These are phyloP conservation scores for Eretmochelys imbricata DNA, from an alignment of 2,113 vertebrate species.

Conservation along the genomic window DNA sequence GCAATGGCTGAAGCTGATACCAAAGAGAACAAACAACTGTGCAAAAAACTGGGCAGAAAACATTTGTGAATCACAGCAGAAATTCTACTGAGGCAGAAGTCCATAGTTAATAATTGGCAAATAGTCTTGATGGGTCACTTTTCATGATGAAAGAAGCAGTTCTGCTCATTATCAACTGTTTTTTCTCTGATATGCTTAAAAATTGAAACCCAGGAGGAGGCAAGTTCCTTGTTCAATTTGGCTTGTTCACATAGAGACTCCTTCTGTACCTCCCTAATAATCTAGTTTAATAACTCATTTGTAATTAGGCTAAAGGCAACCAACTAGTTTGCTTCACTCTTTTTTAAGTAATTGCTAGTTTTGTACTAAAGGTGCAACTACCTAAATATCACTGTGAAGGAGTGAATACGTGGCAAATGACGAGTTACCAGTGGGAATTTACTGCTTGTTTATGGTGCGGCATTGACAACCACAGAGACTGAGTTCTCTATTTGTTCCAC, in stretches of 20 bases:
- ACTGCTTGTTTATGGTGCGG: neutral
- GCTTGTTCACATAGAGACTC: neutral
- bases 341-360: neutral
- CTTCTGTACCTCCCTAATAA: neutral
- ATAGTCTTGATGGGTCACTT: constrained; percentile 25
- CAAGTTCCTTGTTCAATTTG: neutral
- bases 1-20: constrained; percentile 29
- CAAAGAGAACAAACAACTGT: constrained; percentile 62
- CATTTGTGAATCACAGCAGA: constrained; percentile 67
- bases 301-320: neutral
- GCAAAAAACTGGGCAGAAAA: constrained; percentile 58
- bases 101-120: constrained; percentile 67
- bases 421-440: neutral
- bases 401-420: neutral
- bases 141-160: constrained; percentile 43
- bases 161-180: constrained; percentile 28
- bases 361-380: neutral
- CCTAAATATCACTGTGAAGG: neutral
- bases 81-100: constrained; percentile 64
- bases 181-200: constrained; percentile 6
- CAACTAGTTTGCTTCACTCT: neutral
- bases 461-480: neutral
- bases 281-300: neutral
- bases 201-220: neutral
- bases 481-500: too few species aligned